A percentile compares a stretch with the other conserved stretches of the same genome.
Conservation (phyloP, 2,888 invertebrate genomes). For the Silvanus unidentatus region DNA sequence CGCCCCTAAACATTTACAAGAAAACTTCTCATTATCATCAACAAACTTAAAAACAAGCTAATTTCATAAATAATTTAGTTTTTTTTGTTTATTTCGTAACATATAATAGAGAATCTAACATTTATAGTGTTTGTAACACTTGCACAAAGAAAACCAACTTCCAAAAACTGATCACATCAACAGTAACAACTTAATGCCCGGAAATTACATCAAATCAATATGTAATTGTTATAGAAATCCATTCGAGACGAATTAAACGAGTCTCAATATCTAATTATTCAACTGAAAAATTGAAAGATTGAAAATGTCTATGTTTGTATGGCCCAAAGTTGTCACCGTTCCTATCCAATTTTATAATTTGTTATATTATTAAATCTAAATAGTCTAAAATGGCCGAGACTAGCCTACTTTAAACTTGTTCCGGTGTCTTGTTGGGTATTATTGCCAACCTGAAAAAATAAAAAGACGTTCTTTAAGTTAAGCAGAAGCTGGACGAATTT, state of each 20-base stretch:
- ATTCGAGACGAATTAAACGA: no score
- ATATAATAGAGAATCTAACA: constrained; percentile 46
- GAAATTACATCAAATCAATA: background rate
- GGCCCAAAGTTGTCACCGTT: constrained; percentile 17
- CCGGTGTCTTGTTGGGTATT: constrained; percentile 42
- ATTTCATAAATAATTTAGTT: constrained; percentile 35
- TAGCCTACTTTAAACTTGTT: constrained; percentile 43
- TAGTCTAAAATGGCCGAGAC: constrained; percentile 39
- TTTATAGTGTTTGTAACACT: constrained; percentile 42
- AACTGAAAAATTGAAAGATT: no score
- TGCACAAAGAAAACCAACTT: constrained; percentile 40
- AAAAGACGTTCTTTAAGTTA: no score
- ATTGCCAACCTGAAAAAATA: constrained; percentile 38
- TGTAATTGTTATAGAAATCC: no score
- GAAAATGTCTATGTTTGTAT: background rate
- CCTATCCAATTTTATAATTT: constrained; percentile 42
- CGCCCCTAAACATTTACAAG: constrained; percentile 1
- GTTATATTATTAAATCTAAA: constrained; percentile 42
- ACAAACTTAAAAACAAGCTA: constrained; percentile 36
- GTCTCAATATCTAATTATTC: no score
- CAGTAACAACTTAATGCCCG: constrained; percentile 2
- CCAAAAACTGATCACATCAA: constrained; percentile 31
- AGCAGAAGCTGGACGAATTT: background rate
- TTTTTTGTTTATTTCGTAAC: constrained; percentile 34
- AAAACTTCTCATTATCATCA: constrained; percentile 1